phyloP scores from a whole-genome alignment of 2,113 vertebrate genomes.

The Corythornis madagascariensis region DNA sequence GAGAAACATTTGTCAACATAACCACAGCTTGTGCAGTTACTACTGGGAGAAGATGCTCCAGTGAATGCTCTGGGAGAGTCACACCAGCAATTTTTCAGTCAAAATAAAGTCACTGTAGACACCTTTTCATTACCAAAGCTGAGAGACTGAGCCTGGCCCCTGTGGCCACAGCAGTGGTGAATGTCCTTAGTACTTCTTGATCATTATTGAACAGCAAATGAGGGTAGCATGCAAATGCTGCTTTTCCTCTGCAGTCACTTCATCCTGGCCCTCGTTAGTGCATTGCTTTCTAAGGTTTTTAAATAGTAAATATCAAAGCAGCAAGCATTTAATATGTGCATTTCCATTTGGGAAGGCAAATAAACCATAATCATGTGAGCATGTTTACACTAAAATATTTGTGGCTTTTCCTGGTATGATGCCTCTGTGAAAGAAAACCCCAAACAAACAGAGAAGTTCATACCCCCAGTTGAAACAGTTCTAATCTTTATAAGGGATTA shows the following conservation, averaged over 20 bases:
- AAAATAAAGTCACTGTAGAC: not conserved
- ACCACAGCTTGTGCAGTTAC: not conserved
- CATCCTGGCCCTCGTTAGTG: not conserved
- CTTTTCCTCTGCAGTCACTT: not conserved
- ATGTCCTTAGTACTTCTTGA: not conserved
- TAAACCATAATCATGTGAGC: not conserved
- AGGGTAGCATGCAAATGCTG: not conserved
- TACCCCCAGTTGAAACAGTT: not conserved
- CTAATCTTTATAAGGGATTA: not conserved
- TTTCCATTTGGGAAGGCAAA: not conserved
- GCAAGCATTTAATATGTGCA: not conserved
- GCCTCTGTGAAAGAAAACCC: not conserved
- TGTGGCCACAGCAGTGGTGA: accelerated
- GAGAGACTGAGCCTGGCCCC: not conserved
- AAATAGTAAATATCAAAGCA: not conserved
- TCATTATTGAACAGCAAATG: not conserved
- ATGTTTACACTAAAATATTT: slow-evolving; percentile 7
- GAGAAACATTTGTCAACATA: not conserved
- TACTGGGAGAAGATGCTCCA: not conserved
- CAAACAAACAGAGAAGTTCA: slow-evolving; percentile 8
- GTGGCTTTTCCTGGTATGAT: slow-evolving; percentile 23
- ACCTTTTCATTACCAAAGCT: not conserved
- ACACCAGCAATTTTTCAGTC: not conserved
- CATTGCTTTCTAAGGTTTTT: not conserved
- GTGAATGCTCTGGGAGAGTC: not conserved